phyloP scores from a whole-genome alignment of 2,888 invertebrate genomes.

The Biston stratarius region DNA sequence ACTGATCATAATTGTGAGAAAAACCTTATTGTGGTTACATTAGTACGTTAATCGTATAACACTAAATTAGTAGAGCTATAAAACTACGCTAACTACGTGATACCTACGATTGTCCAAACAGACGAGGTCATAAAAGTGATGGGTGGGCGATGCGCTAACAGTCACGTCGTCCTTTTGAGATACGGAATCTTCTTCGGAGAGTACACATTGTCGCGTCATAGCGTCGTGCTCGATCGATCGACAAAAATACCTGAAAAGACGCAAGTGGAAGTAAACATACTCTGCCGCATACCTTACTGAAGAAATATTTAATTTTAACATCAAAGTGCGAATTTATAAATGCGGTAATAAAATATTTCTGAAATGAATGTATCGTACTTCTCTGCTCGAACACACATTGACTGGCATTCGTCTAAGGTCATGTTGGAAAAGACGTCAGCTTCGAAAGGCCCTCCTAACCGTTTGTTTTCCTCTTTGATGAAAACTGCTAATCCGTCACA shows the following conservation, averaged over 20 bases:
- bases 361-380: slow-evolving; percentile 85
- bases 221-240: slow-evolving; percentile 96
- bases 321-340: slow-evolving; percentile 1
- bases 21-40: slow-evolving; percentile 75
- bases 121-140: slow-evolving; percentile 95
- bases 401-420: slow-evolving; percentile 95
- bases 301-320: slow-evolving; percentile 3
- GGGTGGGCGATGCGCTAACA: slow-evolving; percentile 93
- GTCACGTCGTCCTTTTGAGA: slow-evolving; percentile 96
- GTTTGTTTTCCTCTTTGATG: slow-evolving; percentile 95
- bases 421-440: slow-evolving; percentile 95
- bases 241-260: slow-evolving; percentile 89
- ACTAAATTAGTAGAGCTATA: slow-evolving; percentile 39
- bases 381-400: slow-evolving; percentile 94
- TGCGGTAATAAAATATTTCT: background rate
- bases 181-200: slow-evolving; percentile 96
- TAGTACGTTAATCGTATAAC: slow-evolving; percentile 39
- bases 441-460: slow-evolving; percentile 95
- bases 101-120: slow-evolving; percentile 96
- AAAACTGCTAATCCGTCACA: slow-evolving; percentile 95
- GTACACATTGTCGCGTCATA: slow-evolving; percentile 94
- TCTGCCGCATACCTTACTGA: slow-evolving; percentile 3
- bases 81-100: slow-evolving; percentile 40
- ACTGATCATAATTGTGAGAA: slow-evolving; percentile 83
- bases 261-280: slow-evolving; percentile 7